phyloP scores from a whole-genome alignment of 2,888 invertebrate species.

The Limnephilus rhombicus region DNA sequence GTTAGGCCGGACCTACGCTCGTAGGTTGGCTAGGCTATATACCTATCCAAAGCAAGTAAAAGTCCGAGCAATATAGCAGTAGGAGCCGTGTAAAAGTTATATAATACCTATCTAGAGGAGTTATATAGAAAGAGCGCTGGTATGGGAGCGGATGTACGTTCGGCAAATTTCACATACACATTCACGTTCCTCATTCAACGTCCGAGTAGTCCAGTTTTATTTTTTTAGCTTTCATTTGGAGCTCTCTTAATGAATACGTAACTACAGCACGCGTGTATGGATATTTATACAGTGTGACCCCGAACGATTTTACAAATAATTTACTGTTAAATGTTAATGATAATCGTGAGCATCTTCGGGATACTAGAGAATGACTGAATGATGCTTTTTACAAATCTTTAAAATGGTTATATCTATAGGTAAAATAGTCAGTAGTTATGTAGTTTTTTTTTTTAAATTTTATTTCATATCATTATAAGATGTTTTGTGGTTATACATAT shows the following conservation, averaged over 20 bases:
- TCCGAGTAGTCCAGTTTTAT: conserved; percentile 60
- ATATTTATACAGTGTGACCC: not conserved
- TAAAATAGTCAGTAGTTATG: not conserved
- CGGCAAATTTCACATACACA: conserved; percentile 21
- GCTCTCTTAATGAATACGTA: conserved; percentile 61
- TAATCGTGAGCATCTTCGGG: not conserved
- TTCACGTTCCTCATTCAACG: conserved; percentile 21
- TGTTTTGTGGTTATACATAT: no score
- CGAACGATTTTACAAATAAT: not conserved
- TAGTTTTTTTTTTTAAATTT: no score
- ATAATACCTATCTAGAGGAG: not conserved
- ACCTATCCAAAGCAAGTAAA: not conserved
- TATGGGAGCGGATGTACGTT: not conserved
- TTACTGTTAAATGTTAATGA: not conserved
- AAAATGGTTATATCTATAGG: not conserved
- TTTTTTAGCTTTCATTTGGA: conserved; percentile 60
- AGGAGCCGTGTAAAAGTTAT: not conserved
- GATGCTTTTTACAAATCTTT: not conserved
- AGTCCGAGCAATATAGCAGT: not conserved
- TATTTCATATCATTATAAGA: no score
- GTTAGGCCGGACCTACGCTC: conserved; percentile 46
- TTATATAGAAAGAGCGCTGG: not conserved
- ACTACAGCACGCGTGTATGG: conserved; percentile 45
- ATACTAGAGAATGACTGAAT: not conserved
- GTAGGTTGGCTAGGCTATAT: not conserved